A percentile compares a stretch with the other conserved stretches of the same genome.
Conservation (phyloP, 2,113 vertebrate species). For the Tragelaphus strepsiceros region DNA sequence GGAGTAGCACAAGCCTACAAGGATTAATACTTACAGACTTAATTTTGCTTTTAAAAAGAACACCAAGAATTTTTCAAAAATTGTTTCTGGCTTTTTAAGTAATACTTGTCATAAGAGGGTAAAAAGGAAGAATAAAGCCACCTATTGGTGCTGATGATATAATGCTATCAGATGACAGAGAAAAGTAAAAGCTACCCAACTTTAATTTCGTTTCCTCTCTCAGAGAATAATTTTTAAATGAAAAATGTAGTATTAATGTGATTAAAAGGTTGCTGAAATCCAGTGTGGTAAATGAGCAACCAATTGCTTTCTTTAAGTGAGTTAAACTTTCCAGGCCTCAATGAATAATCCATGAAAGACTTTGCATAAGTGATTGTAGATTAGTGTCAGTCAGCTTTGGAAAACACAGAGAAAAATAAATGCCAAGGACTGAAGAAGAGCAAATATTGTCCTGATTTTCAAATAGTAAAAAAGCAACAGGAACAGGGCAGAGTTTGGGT, state of each 20-base stretch:
- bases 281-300: not conserved
- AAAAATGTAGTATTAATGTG: not conserved
- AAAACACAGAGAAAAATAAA: slow-evolving; percentile 3
- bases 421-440: not conserved
- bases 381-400: not conserved
- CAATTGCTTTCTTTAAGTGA: not conserved
- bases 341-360: not conserved
- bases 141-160: not conserved
- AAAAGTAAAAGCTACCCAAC: not conserved
- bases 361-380: not conserved
- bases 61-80: not conserved
- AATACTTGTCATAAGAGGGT: not conserved
- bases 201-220: not conserved
- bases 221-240: not conserved
- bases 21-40: not conserved
- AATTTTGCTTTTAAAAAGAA: slow-evolving; percentile 27
- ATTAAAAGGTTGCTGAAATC: not conserved
- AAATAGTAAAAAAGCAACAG: not conserved
- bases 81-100: not conserved
- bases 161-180: not conserved
- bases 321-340: not conserved
- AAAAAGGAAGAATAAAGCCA: not conserved
- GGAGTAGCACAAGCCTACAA: not conserved
- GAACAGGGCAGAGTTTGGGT: not conserved
- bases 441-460: not conserved